phyloP scores from a whole-genome alignment of 2,797 vertebrate species.

The Otus scops region DNA sequence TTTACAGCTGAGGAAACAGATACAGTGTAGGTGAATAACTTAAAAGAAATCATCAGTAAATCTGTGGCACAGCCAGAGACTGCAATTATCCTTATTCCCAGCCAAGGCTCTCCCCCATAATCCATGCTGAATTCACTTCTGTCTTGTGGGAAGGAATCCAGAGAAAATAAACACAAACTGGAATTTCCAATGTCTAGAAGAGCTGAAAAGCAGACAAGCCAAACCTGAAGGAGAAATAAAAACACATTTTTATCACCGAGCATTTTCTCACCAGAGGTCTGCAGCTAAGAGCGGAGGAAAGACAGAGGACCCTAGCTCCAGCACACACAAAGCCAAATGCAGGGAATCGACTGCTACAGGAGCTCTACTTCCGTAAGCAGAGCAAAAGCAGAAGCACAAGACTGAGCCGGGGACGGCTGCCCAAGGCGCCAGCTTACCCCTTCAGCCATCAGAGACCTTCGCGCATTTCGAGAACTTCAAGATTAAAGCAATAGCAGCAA shows the following conservation, averaged over 20 bases:
- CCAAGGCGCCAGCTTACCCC: not conserved
- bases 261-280: not conserved
- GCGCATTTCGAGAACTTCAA: not conserved
- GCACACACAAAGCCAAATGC: not conserved
- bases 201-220: conserved; percentile 58
- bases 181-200: conserved; percentile 50
- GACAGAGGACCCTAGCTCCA: not conserved
- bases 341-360: not conserved
- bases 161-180: conserved; percentile 47
- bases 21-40: conserved; percentile 60
- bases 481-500: not conserved
- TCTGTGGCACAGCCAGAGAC: conserved; percentile 40
- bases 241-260: conserved; percentile 33
- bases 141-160: conserved; percentile 55
- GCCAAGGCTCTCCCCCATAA: conserved; percentile 49
- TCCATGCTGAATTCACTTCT: conserved; percentile 55
- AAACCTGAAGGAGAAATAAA: conserved; percentile 61
- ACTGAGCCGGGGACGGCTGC: not conserved
- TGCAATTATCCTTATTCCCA: conserved; percentile 59
- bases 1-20: conserved; percentile 66
- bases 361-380: not conserved
- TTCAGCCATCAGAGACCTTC: not conserved
- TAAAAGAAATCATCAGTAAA: conserved; percentile 52
- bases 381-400: conserved; percentile 3
- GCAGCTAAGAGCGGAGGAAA: not conserved